These are phyloP conservation scores for Drosophila mettleri DNA, from an alignment of 2,888 invertebrate genomes.

Conservation along the genomic window DNA sequence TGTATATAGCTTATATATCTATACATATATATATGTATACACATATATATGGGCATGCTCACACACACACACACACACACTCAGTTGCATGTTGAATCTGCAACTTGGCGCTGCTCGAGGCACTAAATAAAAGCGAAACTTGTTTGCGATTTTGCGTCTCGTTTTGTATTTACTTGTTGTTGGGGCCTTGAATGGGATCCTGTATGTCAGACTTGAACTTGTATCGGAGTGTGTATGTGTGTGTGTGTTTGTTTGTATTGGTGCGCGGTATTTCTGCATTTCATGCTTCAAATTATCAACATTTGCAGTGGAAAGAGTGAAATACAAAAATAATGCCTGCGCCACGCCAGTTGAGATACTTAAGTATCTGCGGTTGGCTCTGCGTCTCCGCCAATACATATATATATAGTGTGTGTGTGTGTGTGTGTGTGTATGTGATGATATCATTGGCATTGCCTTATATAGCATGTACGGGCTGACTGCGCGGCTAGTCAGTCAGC, in stretches of 20 bases:
- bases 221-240: slow-evolving; percentile 34
- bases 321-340: slow-evolving; percentile 54
- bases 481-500: slow-evolving; percentile 49
- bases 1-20: slow-evolving; percentile 43
- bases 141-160: slow-evolving; percentile 63
- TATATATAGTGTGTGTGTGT: slow-evolving; percentile 17
- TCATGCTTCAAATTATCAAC: slow-evolving; percentile 71
- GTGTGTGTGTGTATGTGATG: slow-evolving; percentile 55
- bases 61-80: slow-evolving; percentile 14
- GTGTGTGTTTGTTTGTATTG: slow-evolving; percentile 25
- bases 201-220: slow-evolving; percentile 77
- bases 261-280: slow-evolving; percentile 65
- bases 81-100: slow-evolving; percentile 62
- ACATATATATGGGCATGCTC: slow-evolving; percentile 24
- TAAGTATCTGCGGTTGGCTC: slow-evolving; percentile 58
- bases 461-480: slow-evolving; percentile 58
- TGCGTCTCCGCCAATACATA: slow-evolving; percentile 24
- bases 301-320: slow-evolving; percentile 61
- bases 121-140: slow-evolving; percentile 81
- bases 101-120: slow-evolving; percentile 74
- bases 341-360: slow-evolving; percentile 57
- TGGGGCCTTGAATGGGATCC: slow-evolving; percentile 82
- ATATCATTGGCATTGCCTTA: slow-evolving; percentile 68
- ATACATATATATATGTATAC: slow-evolving; percentile 22
- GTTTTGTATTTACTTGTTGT: slow-evolving; percentile 41